Conservation (phyloP, 2,113 vertebrate species). For the Varanus komodoensis region DNA sequence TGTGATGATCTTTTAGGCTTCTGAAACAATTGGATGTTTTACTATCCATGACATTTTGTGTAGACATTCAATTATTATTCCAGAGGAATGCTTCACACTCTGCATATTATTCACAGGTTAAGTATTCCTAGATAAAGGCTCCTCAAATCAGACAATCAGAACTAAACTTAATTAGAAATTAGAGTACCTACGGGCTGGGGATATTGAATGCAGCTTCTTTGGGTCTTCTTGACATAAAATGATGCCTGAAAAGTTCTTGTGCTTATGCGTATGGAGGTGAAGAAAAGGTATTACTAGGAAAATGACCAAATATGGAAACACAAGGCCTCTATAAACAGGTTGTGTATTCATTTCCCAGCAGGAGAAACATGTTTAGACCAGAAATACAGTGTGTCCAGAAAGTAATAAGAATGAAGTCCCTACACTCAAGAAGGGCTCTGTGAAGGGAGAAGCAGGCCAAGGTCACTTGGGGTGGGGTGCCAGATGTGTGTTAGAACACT, state of each 20-base stretch:
- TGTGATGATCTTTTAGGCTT: not conserved
- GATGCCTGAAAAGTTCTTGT: conserved; percentile 5
- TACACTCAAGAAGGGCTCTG: too few relatives aligned
- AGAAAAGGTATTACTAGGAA: not conserved
- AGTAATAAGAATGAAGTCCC: too few relatives aligned
- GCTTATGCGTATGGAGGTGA: not conserved
- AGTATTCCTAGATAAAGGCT: conserved; percentile 74
- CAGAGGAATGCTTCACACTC: conserved; percentile 45
- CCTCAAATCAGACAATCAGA: conserved; percentile 72
- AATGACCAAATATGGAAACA: conserved; percentile 27
- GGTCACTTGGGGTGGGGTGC: too few relatives aligned
- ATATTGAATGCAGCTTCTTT: conserved; percentile 59
- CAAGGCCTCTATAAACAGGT: conserved; percentile 46
- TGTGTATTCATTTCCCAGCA: conserved; percentile 13
- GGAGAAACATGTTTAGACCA: not conserved
- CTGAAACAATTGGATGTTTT: conserved; percentile 22
- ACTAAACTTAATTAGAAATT: conserved; percentile 77
- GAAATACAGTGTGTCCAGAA: too few relatives aligned
- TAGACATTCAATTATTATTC: conserved; percentile 69
- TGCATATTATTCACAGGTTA: conserved; percentile 75
- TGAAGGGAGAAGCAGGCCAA: too few relatives aligned
- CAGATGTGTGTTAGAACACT: too few relatives aligned
- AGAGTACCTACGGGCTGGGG: conserved; percentile 52
- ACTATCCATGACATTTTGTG: conserved; percentile 47
- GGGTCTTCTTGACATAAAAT: conserved; percentile 57